Evolutionary conservation across 2,888 invertebrate genomes (phyloP), one percentile per base, ranked within the genome.

Genomic region (Scaeva pyrastri): DNA sequence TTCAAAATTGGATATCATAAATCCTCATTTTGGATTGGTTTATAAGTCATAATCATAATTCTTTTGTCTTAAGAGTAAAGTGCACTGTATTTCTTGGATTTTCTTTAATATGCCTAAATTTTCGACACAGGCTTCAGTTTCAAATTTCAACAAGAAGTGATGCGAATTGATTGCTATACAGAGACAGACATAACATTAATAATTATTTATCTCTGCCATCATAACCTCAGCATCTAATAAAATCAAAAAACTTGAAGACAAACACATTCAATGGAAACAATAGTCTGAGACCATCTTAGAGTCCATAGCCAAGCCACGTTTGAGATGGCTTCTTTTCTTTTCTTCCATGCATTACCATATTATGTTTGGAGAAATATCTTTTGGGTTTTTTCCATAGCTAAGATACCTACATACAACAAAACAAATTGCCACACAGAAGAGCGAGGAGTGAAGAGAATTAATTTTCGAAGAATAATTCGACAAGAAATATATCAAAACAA

Each of bases 311-410:
- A 39, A 8, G 5, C 31, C 19, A 36, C 58, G 1, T 58, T 39
- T 11, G 52, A 73, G 52, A 56, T 73, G 58, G 2, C 14, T 64
- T 41, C n/a, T 43, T 50, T 21, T 48, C 19, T 8, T 45, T 8
- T 45, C 2, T 16, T 31, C n/a, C n/a, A n/a, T n/a, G n/a, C 8
- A 31, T 31, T 31, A 31, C 31, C 45, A 19, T 48, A 48, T 2
- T 23, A 50, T 11, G 64, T 45, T 23, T 48, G 5, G 2, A 39
- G 23, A 21, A 39, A 19, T 14, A 21, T 16, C 26, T 55, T 77
- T 70, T 84, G 75, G 79, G 75, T 79, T 75, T 84, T 84, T 84
- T 84, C 84, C 83, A 78, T 73, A 19, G 52, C 55, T 50, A 68
- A 19, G 43, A 21, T 21, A 5, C 21, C 6, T n/a, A n/a, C n/a